A percentile compares a stretch with the other conserved stretches of the same genome.
These are phyloP conservation scores for Leucoraja ocellata DNA, from an alignment of 2,797 vertebrate species.

Conservation along the genomic window DNA sequence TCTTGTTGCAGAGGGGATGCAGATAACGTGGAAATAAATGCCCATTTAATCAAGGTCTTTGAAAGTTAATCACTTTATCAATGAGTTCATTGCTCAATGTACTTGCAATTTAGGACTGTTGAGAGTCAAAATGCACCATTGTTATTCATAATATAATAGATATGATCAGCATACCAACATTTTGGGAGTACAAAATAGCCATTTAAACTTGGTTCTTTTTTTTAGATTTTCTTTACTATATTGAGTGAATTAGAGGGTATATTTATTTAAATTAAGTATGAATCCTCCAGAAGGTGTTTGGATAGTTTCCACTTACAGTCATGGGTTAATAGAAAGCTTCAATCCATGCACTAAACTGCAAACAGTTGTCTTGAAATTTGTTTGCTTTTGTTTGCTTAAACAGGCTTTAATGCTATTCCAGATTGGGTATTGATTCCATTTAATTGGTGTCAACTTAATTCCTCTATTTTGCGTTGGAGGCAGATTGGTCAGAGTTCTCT, in stretches of 20 bases:
- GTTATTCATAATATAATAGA: neutral
- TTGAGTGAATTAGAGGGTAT: neutral
- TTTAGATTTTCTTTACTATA: neutral
- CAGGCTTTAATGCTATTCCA: neutral
- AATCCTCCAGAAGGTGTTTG: neutral
- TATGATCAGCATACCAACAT: neutral
- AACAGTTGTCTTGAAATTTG: neutral
- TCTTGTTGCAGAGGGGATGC: no score
- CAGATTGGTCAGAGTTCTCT: neutral
- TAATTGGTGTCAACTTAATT: conserved; percentile 12
- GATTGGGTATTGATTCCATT: neutral
- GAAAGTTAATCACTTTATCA: neutral
- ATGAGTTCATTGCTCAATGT: neutral
- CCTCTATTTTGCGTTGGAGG: neutral
- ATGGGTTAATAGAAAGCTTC: neutral
- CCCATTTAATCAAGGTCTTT: neutral
- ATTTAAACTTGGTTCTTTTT: neutral
- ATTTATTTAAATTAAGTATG: neutral
- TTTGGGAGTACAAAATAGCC: neutral
- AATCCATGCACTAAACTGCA: neutral
- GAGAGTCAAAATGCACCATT: neutral
- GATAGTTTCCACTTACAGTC: neutral
- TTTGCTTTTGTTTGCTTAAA: neutral
- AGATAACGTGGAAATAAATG: neutral
- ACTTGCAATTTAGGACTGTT: neutral